Percentiles rank a stretch among this genome's conserved stretches.
Conservation (phyloP, 2,113 vertebrate genomes). For the Pteropus alecto region DNA sequence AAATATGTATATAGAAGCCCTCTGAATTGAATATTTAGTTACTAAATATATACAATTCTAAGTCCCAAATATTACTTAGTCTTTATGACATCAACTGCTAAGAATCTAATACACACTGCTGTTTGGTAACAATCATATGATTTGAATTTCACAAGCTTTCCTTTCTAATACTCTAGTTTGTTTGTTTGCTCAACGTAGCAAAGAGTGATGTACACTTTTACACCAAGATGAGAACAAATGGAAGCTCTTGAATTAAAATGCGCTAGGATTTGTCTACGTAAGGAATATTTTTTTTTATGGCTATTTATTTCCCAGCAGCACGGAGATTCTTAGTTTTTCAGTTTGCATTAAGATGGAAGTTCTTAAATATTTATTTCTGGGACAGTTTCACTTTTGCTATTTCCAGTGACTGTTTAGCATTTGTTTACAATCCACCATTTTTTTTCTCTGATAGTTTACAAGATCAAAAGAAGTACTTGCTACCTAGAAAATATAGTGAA, state of each 20-base stretch:
- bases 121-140: not conserved
- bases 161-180: not conserved
- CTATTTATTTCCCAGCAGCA: not conserved
- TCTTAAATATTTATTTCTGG: not conserved
- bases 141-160: not conserved
- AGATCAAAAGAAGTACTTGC: conserved; percentile 7
- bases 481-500: conserved; percentile 16
- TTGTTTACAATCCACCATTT: not conserved
- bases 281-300: not conserved
- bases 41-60: not conserved
- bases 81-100: not conserved
- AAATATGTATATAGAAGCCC: not conserved
- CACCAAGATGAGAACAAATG: not conserved
- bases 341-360: not conserved
- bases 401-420: not conserved
- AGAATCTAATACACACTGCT: not conserved
- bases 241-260: not conserved
- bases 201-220: not conserved
- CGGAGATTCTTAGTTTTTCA: not conserved
- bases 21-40: not conserved
- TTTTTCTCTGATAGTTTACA: not conserved
- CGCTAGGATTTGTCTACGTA: not conserved
- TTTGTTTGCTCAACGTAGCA: not conserved
- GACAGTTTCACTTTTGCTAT: conserved; percentile 12
- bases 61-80: not conserved